Percentiles rank a stretch among this genome's conserved stretches.
Conservation (phyloP, 2,113 vertebrate species). For the Nycticorax nycticorax region DNA sequence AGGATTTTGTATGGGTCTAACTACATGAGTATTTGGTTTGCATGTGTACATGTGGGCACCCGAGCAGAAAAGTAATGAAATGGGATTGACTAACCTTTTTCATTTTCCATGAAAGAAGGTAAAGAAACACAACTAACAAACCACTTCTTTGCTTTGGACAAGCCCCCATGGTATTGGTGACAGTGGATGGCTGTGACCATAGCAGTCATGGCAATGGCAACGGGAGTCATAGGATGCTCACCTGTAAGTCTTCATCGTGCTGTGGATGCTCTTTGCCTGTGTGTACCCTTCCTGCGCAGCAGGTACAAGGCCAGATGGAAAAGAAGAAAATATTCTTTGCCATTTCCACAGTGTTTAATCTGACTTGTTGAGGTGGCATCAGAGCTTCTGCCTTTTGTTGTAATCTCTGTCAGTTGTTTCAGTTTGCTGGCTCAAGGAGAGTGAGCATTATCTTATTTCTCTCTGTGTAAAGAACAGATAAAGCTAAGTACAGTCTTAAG, state of each 20-base stretch:
- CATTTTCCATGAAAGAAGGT: not conserved
- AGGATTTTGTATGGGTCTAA: not conserved
- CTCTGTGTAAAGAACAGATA: not conserved
- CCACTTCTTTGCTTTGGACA: not conserved
- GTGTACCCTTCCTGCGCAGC: not conserved
- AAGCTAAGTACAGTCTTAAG: not conserved
- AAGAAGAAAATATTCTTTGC: not conserved
- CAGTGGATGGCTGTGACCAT: not conserved
- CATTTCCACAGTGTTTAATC: not conserved
- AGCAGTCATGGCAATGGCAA: not conserved
- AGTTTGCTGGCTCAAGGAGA: not conserved
- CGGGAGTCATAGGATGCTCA: not conserved
- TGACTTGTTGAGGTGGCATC: not conserved
- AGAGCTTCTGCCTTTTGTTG: not conserved
- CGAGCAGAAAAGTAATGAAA: not conserved
- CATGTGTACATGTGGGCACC: not conserved
- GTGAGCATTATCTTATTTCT: not conserved
- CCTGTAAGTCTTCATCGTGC: not conserved
- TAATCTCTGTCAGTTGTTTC: not conserved
- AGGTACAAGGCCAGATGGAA: not conserved
- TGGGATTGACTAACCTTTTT: not conserved
- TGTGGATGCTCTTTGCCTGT: not conserved
- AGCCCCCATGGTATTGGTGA: not conserved
- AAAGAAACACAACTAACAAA: not conserved
- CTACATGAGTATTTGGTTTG: not conserved